Base-by-base conservation (phyloP, 2,888 invertebrate genomes). In the Acleris laterana region DNA sequence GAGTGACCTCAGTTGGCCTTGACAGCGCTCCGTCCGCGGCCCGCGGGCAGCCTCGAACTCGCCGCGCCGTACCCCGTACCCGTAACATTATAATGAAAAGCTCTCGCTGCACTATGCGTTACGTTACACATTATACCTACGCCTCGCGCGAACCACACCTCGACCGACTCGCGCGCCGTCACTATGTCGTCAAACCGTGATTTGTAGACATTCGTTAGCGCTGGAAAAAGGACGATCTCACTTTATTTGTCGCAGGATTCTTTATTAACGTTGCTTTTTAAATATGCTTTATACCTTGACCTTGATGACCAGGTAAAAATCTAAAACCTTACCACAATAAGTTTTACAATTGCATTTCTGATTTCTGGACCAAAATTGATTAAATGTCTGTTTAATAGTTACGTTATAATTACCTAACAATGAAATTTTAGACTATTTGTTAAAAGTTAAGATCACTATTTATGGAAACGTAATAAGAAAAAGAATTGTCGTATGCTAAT, bases 1-100 rank as follows among this genome's bases (percentile, higher is more conserved):
- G 89, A 93, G 83, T 93, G 92, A 93, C 92, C 92, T 90, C 91
- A 79, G 83, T 89, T 93, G 92, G 92, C 92, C 92, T 93, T 92
- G 92, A 92, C 92, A 91, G 91, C 87, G 89, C 83, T 87, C 88
- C 82, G 85, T 85, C 80, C 83, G 79, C 72, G 80, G 81, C 77
- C 74, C 85, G 81, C 80, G 85, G 55, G 20, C 48, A 87, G 85
- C 84, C 87, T 86, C 85, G 25, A 79, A 88, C 85, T 85, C 88
- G 88, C 88, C 89, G 85, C 84, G 88, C 89, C 86, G 89, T 83
- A 86, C 66, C 46, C 17, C 58, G 38, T 57, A 52, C 49, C 20
- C 57, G 57, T 57, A 49, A 69, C 69, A 70, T 70, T 68, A 84
- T 85, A 88, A 90, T 89, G 88, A 88, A 86, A 88, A 85, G 82